phyloP scores from a whole-genome alignment of 2,113 vertebrate species.

The Lepus europaeus region DNA sequence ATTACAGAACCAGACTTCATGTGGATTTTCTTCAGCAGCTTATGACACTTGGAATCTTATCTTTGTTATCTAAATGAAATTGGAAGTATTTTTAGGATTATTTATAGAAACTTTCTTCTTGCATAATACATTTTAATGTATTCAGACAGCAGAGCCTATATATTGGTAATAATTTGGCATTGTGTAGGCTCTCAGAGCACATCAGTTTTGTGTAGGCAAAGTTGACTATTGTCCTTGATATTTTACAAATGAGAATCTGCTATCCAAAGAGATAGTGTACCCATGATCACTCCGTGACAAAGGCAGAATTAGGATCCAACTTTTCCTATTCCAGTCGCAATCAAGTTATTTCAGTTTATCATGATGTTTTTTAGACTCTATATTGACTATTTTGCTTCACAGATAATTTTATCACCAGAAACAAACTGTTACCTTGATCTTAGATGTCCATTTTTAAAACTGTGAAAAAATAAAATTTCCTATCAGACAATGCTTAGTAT shows the following conservation, averaged over 20 bases:
- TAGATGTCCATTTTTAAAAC: background rate
- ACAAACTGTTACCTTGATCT: background rate
- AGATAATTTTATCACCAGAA: background rate
- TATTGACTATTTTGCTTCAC: conserved; percentile 1
- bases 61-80: conserved; percentile 23
- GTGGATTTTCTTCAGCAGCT: conserved; percentile 21
- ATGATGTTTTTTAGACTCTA: conserved; percentile 8
- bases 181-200: background rate
- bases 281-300: background rate
- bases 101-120: conserved; percentile 44
- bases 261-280: background rate
- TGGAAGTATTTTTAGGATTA: background rate
- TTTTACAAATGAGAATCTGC: conserved; percentile 23
- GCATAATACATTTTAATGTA: background rate
- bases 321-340: background rate
- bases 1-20: background rate
- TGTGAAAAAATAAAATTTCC: background rate
- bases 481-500: background rate
- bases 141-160: background rate
- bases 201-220: background rate
- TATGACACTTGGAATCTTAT: background rate
- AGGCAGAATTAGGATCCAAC: background rate
- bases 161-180: conserved; percentile 4
- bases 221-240: background rate
- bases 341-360: background rate